These are phyloP conservation scores for Antennarius maculatus DNA, from an alignment of 2,797 vertebrate species.

Conservation along the genomic window DNA sequence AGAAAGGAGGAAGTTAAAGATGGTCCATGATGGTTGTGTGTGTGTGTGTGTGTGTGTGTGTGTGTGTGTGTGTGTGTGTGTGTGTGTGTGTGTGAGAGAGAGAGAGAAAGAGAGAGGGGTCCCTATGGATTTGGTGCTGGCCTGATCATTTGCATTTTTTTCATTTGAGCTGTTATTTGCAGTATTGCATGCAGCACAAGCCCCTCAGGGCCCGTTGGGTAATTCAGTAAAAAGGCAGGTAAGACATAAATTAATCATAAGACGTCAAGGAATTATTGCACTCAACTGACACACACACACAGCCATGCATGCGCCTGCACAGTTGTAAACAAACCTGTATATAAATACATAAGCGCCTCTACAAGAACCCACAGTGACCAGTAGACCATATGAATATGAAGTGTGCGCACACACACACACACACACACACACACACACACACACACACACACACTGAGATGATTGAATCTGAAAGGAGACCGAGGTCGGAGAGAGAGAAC, in stretches of 20 bases:
- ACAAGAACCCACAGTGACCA: slow-evolving; percentile 21
- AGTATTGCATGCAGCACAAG: slow-evolving; percentile 71
- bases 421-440: slow-evolving; percentile 19
- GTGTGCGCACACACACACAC: slow-evolving; percentile 3
- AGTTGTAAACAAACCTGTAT: slow-evolving; percentile 34
- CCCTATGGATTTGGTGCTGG: slow-evolving; percentile 70
- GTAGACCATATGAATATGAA: background rate
- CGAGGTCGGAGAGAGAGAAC: slow-evolving; percentile 58
- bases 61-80: slow-evolving; percentile 37
- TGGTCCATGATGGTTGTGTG: slow-evolving; percentile 39
- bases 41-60: slow-evolving; percentile 49
- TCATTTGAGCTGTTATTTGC: slow-evolving; percentile 83
- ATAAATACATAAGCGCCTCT: slow-evolving; percentile 4
- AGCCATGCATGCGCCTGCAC: slow-evolving; percentile 2
- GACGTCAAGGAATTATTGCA: slow-evolving; percentile 71
- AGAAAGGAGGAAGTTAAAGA: slow-evolving; percentile 11
- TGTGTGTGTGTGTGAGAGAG: slow-evolving; percentile 35
- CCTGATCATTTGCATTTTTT: slow-evolving; percentile 81
- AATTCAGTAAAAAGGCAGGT: slow-evolving; percentile 81
- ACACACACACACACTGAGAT: slow-evolving; percentile 45
- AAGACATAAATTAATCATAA: slow-evolving; percentile 82
- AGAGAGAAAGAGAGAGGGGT: too few relatives aligned
- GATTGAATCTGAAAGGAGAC: slow-evolving; percentile 71
- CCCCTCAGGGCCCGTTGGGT: slow-evolving; percentile 68
- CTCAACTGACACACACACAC: slow-evolving; percentile 24